Base-by-base conservation (phyloP, 2,888 invertebrate genomes). In the Cenopis cana region DNA sequence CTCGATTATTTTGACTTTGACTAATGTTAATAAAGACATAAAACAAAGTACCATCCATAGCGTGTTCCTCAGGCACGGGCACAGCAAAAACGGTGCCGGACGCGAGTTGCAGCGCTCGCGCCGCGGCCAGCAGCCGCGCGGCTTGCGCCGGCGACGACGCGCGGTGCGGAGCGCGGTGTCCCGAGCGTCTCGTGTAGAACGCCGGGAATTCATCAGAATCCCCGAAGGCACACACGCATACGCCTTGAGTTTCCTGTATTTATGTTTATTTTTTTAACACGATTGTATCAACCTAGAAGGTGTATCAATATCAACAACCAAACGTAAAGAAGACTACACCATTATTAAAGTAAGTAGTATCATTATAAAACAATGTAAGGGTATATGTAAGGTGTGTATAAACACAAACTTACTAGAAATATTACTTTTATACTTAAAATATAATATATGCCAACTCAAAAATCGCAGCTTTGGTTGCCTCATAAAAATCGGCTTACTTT, bases 181-280 rank as follows among this genome's bases (percentile, higher is more conserved):
- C 97, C 76, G 98, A 98, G 70, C 94, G 93, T 5, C 95, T 89
- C 0, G 97, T 96, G 89, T 98, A 99, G 91, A 99, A 99, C 52
- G 98, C 98, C 0, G 99, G 99, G 89, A 99, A 99, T 14, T 95
- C 94, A 0, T 89, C 87, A 0, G 94, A 87, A n/a, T 94, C 88
- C 0, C 97, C 96, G 76, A 95, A 96, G 0, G 97, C 95, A 46
- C 96, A 96, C 0, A 99, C 98, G 79, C 97, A 97, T 0, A 99
- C 98, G 0, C 99, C 99, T 87, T 98, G 96, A 0, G 99, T 99
- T 94, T 99, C 99, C 97, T 98, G 80, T 3, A 41, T 20, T 20
- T 41, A n/a, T 29, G 46, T n/a, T 12, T 8, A n/a, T 46, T 0
- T 0, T 33, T 33, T 46, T 14, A 46, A n/a, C 14, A 14, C 46